Conservation (phyloP, 1,140 invertebrate genomes). For the Drosophila elegans region DNA sequence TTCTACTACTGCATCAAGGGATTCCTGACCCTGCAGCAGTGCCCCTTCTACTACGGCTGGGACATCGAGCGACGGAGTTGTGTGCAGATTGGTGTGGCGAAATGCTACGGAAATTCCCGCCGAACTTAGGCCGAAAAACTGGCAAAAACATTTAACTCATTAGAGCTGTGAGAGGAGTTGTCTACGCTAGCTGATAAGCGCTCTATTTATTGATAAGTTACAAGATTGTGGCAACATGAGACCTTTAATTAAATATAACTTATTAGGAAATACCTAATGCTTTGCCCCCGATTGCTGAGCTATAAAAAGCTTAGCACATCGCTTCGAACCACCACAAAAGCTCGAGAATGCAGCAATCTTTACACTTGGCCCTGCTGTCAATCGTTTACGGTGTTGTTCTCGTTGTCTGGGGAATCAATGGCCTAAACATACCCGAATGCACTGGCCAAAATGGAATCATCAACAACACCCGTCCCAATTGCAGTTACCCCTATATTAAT, state of each 20-base stretch:
- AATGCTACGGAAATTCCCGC: constrained; percentile 65
- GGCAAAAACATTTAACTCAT: constrained; percentile 17
- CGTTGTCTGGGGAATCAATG: constrained; percentile 17
- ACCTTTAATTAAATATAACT: constrained; percentile 76
- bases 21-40: constrained; percentile 76
- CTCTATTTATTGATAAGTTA: constrained; percentile 60
- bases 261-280: constrained; percentile 42
- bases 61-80: constrained; percentile 73
- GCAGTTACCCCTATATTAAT: constrained; percentile 43
- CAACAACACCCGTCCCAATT: constrained; percentile 43
- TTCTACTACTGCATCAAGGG: constrained; percentile 83
- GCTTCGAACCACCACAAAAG: constrained; percentile 6
- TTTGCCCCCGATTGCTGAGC: constrained; percentile 8
- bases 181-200: constrained; percentile 60
- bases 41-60: constrained; percentile 82
- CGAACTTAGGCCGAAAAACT: constrained; percentile 53
- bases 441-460: constrained; percentile 9
- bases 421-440: constrained; percentile 52
- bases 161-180: constrained; percentile 16
- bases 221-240: constrained; percentile 45
- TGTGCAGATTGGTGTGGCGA: constrained; percentile 70
- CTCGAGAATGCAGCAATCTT: constrained; percentile 57
- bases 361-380: constrained; percentile 30
- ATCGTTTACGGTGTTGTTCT: constrained; percentile 17
- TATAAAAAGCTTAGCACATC: constrained; percentile 68